These are phyloP conservation scores for Cerastoderma edule DNA, from an alignment of 2,888 invertebrate genomes.

Conservation along the genomic window DNA sequence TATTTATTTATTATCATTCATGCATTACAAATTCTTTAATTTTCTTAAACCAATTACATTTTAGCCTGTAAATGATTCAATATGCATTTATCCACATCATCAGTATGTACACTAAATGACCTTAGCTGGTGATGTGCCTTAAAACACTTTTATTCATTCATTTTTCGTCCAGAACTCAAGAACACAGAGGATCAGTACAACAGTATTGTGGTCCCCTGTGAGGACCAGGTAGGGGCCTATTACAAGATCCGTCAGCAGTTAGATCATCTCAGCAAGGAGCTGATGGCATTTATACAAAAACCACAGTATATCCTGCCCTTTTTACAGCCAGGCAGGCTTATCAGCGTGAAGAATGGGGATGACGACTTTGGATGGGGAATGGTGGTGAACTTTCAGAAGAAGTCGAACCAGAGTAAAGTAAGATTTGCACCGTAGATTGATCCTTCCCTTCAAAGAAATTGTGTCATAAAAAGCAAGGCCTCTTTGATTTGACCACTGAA, in stretches of 20 bases:
- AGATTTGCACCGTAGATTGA: too few relatives aligned
- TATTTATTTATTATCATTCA: too few relatives aligned
- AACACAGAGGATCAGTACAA: slow-evolving; percentile 75
- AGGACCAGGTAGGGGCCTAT: slow-evolving; percentile 91
- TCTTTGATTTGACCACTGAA: too few relatives aligned
- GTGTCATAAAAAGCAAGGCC: too few relatives aligned
- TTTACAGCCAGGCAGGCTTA: slow-evolving; percentile 95
- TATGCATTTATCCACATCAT: too few relatives aligned
- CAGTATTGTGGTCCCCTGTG: slow-evolving; percentile 87
- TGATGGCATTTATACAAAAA: slow-evolving; percentile 91
- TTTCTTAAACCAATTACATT: too few relatives aligned
- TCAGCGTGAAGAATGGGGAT: slow-evolving; percentile 94
- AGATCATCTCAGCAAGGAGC: slow-evolving; percentile 89
- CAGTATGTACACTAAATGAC: too few relatives aligned
- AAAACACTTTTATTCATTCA: too few relatives aligned
- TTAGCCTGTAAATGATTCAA: too few relatives aligned
- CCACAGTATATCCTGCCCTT: slow-evolving; percentile 96
- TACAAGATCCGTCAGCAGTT: slow-evolving; percentile 93
- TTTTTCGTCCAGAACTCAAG: slow-evolving; percentile 81
- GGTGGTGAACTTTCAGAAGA: slow-evolving; percentile 95
- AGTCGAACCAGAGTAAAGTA: slow-evolving; percentile 84
- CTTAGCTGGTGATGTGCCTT: too few relatives aligned
- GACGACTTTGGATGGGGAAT: slow-evolving; percentile 98
- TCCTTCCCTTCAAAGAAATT: too few relatives aligned
- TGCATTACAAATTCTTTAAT: too few relatives aligned